Conservation (phyloP, 64 coral and sea anemone genomes). For the Orbicella faveolata region DNA sequence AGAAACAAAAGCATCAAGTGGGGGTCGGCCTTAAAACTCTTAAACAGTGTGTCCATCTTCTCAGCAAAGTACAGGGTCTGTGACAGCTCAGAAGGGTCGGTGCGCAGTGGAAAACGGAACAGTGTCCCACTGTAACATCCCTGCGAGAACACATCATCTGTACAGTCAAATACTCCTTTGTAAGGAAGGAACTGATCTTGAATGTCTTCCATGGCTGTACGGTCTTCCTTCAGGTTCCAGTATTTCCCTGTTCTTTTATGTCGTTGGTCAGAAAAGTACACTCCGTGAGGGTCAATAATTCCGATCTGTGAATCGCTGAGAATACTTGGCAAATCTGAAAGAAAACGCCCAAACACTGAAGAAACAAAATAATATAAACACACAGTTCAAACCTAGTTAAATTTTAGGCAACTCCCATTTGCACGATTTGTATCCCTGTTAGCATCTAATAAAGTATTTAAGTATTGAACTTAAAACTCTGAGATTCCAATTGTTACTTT, state of each 20-base stretch:
- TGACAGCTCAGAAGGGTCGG: conserved; percentile 70
- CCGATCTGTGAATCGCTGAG: conserved; percentile 51
- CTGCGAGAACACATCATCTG: conserved; percentile 44
- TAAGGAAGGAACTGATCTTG: conserved; percentile 78
- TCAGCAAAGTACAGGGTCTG: conserved; percentile 66
- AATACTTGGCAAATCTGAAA: conserved; percentile 81
- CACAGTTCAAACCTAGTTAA: no score
- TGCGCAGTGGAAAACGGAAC: conserved; percentile 86
- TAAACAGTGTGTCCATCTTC: conserved; percentile 68
- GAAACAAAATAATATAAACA: no score
- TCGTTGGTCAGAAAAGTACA: conserved; percentile 44
- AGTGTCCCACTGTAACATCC: conserved; percentile 73
- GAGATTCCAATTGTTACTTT: no score
- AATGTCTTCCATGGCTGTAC: conserved; percentile 20
- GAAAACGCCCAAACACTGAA: neutral
- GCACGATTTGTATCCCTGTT: no score
- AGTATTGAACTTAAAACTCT: no score
- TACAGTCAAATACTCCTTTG: conserved; percentile 67
- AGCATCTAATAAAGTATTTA: no score
- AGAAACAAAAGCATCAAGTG: conserved; percentile 74
- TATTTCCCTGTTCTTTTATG: conserved; percentile 62
- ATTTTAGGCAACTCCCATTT: no score
- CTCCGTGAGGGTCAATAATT: conserved; percentile 76
- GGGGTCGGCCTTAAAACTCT: conserved; percentile 70
- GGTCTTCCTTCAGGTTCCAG: conserved; percentile 3